Percentiles rank a stretch among this genome's conserved stretches.
Conservation (phyloP, 1,140 invertebrate genomes). For the Polyergus mexicanus region DNA sequence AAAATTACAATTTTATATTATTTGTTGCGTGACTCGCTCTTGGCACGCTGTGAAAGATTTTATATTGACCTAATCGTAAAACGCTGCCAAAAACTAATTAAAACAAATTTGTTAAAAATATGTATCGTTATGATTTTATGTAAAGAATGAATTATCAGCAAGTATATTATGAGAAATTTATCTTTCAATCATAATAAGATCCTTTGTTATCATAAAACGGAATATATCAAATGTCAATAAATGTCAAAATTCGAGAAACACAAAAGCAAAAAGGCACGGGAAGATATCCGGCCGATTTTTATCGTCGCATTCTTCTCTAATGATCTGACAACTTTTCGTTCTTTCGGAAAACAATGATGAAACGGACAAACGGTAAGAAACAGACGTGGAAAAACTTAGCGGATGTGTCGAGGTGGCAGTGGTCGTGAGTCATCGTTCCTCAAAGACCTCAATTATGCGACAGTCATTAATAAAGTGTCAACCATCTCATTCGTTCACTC, state of each 20-base stretch:
- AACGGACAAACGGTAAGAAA: neutral
- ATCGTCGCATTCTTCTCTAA: constrained; percentile 57
- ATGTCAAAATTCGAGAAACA: neutral
- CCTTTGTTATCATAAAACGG: neutral
- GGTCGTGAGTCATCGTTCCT: constrained; percentile 19
- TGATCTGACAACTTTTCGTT: constrained; percentile 64
- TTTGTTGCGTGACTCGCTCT: neutral
- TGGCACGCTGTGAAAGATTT: too few relatives aligned
- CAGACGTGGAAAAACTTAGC: constrained; percentile 53
- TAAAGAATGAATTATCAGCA: neutral
- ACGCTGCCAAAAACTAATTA: neutral
- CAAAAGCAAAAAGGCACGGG: neutral
- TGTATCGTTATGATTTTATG: neutral
- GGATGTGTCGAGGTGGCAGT: constrained; percentile 48
- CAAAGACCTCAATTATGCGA: constrained; percentile 64
- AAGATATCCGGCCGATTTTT: constrained; percentile 36
- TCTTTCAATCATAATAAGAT: neutral
- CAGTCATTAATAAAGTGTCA: constrained; percentile 64
- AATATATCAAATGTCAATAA: neutral
- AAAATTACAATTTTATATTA: neutral
- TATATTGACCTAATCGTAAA: neutral
- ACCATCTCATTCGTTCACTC: constrained; percentile 17
- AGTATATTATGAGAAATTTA: neutral
- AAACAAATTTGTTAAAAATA: neutral
- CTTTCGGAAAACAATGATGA: neutral